phyloP scores from a whole-genome alignment of 2,113 vertebrate species.

The Mobula birostris region DNA sequence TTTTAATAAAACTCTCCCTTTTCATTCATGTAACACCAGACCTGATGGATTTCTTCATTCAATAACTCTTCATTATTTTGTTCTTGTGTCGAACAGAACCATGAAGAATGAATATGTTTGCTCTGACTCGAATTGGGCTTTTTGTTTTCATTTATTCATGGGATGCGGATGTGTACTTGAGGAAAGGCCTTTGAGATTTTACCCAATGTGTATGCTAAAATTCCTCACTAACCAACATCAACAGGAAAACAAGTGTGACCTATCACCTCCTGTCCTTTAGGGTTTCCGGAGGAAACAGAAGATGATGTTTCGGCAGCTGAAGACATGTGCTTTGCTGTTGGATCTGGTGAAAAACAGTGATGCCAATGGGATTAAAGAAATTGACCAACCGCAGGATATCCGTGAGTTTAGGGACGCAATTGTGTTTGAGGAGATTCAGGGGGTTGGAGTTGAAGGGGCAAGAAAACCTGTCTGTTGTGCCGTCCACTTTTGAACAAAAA shows the following conservation, averaged over 20 bases:
- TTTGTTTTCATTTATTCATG: too few relatives aligned
- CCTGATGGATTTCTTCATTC: too few relatives aligned
- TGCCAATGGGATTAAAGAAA: neutral
- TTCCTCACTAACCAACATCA: neutral
- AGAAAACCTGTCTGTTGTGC: neutral
- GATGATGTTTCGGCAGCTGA: conserved; percentile 32
- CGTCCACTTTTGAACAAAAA: neutral
- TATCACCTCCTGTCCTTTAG: neutral
- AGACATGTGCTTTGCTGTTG: conserved; percentile 12
- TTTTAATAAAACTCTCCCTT: too few relatives aligned
- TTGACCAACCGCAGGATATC: neutral
- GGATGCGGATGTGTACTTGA: neutral
- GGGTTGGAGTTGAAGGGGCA: neutral
- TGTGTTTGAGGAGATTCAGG: neutral
- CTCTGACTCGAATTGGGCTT: too few relatives aligned
- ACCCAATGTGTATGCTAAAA: neutral
- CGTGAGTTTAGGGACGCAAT: neutral
- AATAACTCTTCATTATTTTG: too few relatives aligned
- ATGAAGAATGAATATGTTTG: too few relatives aligned
- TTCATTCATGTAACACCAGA: too few relatives aligned
- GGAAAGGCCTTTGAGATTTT: neutral
- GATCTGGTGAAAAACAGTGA: neutral
- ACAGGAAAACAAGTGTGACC: neutral
- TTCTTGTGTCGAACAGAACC: too few relatives aligned
- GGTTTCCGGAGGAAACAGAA: conserved; percentile 31